Percentiles rank a stretch among this genome's conserved stretches.
These are phyloP conservation scores for Eudasyphora cyanicolor DNA, from an alignment of 2,888 invertebrate species.

Conservation along the genomic window DNA sequence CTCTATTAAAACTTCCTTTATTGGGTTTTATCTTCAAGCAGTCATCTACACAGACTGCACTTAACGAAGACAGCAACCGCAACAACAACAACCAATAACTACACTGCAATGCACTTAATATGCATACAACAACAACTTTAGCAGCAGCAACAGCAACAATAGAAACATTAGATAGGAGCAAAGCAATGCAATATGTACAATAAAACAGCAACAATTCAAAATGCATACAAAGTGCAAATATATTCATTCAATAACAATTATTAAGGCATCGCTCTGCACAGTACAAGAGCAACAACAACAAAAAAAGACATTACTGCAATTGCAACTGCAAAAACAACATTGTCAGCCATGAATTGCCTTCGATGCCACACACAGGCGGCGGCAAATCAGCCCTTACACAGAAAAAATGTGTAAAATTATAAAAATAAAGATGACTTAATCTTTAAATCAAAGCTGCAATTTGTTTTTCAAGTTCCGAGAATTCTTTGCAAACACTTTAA, in stretches of 20 bases:
- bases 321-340: background rate
- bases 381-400: background rate
- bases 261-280: constrained; percentile 41
- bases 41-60: constrained; percentile 53
- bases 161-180: constrained; percentile 57
- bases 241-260: constrained; percentile 43
- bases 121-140: constrained; percentile 50
- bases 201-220: constrained; percentile 27
- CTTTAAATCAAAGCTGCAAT: too few species aligned
- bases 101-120: constrained; percentile 58
- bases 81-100: constrained; percentile 38
- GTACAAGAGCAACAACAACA: constrained; percentile 21
- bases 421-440: too few species aligned
- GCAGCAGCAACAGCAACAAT: constrained; percentile 45
- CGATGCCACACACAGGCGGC: constrained; percentile 11
- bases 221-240: constrained; percentile 58
- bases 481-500: too few species aligned
- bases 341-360: too few species aligned
- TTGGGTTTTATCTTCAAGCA: constrained; percentile 63
- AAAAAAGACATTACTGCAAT: too few species aligned
- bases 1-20: constrained; percentile 65
- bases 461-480: too few species aligned
- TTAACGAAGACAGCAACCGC: constrained; percentile 29
- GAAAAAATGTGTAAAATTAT: too few species aligned
- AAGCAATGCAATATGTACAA: background rate